These are phyloP conservation scores for Drosophila erecta DNA, from an alignment of 1,140 invertebrate genomes.

Conservation along the genomic window DNA sequence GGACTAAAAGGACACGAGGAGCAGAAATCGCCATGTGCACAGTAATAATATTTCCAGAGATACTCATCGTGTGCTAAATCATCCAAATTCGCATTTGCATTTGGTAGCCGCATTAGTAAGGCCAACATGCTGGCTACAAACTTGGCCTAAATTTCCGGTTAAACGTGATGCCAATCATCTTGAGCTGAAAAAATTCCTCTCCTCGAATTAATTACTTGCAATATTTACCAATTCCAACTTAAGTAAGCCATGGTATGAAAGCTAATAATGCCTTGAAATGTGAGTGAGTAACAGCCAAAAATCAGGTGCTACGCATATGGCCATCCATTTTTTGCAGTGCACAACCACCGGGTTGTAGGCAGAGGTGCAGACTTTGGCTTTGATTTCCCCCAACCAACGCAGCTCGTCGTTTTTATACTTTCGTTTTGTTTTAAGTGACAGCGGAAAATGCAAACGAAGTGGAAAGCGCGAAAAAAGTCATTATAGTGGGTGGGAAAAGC, in stretches of 20 bases:
- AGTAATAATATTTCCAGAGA: background rate
- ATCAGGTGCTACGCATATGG: too few relatives aligned
- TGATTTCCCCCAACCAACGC: conserved; percentile 17
- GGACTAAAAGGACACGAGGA: background rate
- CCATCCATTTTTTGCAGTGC: conserved; percentile 1
- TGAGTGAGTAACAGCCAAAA: too few relatives aligned
- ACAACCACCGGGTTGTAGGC: conserved; percentile 7
- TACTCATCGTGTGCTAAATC: background rate
- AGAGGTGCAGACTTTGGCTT: conserved; percentile 26
- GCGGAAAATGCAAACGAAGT: conserved; percentile 48
- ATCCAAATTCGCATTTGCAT: background rate
- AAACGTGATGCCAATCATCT: too few relatives aligned
- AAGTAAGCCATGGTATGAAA: too few relatives aligned
- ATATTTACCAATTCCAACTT: too few relatives aligned
- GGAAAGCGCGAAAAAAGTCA: conserved; percentile 22
- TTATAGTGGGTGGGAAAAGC: background rate
- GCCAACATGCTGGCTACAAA: too few relatives aligned
- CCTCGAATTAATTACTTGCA: too few relatives aligned
- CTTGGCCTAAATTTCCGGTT: too few relatives aligned
- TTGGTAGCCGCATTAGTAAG: too few relatives aligned
- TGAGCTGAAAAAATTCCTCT: too few relatives aligned
- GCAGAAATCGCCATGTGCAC: background rate
- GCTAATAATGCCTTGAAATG: too few relatives aligned
- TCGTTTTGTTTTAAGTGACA: conserved; percentile 32
- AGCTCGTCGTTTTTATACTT: conserved; percentile 22